Evolutionary conservation across 2,113 vertebrate species (phyloP).

Genomic region (Cariama cristata): DNA sequence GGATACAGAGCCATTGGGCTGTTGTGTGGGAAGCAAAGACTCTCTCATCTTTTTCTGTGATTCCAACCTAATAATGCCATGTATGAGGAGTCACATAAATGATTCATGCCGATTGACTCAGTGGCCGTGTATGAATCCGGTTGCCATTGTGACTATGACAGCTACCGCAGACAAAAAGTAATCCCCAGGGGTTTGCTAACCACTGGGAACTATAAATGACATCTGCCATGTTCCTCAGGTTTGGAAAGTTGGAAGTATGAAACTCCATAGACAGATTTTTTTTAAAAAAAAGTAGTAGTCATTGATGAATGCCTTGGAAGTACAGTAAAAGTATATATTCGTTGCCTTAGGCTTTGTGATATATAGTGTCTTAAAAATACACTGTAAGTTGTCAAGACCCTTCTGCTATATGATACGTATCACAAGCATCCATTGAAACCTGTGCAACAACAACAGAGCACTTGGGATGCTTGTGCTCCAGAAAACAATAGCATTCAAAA

Average conservation of each 20-base stretch:
- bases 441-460: background rate
- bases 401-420: background rate
- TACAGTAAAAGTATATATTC: background rate
- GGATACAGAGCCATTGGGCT: background rate
- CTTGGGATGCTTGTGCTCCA: background rate
- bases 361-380: background rate
- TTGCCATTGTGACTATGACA: slow-evolving; percentile 46
- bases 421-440: background rate
- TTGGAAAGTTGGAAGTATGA: background rate
- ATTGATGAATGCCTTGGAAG: background rate
- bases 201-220: background rate
- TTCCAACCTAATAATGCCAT: slow-evolving; percentile 48
- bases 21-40: background rate
- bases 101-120: slow-evolving; percentile 46
- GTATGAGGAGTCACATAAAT: slow-evolving; percentile 55
- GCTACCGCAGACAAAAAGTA: background rate
- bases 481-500: background rate
- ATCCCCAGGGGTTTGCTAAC: slow-evolving; percentile 19
- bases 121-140: background rate
- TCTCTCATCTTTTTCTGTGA: background rate
- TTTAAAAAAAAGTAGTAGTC: background rate
- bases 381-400: background rate
- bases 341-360: background rate
- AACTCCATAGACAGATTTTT: background rate
- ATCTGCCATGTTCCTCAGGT: background rate